Base-by-base conservation (phyloP, 1,140 invertebrate genomes). In the Antheraea pernyi region DNA sequence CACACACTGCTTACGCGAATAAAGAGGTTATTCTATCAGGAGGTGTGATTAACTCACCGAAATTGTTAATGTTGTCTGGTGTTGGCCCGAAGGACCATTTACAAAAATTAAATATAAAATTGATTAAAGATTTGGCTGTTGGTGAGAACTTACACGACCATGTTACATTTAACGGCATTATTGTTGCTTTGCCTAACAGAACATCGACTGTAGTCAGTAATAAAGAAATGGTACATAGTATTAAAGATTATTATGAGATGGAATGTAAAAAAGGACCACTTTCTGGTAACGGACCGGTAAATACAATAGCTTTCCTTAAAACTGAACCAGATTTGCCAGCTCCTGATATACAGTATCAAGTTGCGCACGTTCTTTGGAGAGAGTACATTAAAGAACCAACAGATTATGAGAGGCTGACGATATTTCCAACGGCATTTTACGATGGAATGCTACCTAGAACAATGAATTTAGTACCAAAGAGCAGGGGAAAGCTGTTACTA, bases 81-180 rank as follows among this genome's bases (percentile, higher is more conserved):
- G 91, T 97, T 16, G 96, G 96, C 0, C 95, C 96, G 39, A 92
- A 86, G 65, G 86, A 95, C 53, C 94, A 95, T 70, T 78, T 94
- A 18, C 70, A 84, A 91, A 93, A 89, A 85, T 93, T 92, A 77
- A 79, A 84, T 18, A 95, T 95, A 59, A 85, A 93, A 36, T 92
- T 95, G 0, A 86, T 95, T n/a, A 85, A 94, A 75, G 93, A 96
- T 83, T 84, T 95, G 11, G 93, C 88, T 42, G 96, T 94, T 48
- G 97, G 97, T 0, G 89, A 96, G 42, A 98, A 98, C 87, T 89
- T 98, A 0, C 96, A 97, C 78, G 96, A 97, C 85, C 97, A 98
- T 79, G 86, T 90, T 0, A 94, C 94, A 0, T 93, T 93, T n/a
- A 92, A 93, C 68, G 94, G 94, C 3, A 67, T 95, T 0, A 75